Evolutionary conservation across 1,140 invertebrate species (phyloP), one percentile per base, ranked within the genome.

Genomic region (Meloidogyne hapla): DNA sequence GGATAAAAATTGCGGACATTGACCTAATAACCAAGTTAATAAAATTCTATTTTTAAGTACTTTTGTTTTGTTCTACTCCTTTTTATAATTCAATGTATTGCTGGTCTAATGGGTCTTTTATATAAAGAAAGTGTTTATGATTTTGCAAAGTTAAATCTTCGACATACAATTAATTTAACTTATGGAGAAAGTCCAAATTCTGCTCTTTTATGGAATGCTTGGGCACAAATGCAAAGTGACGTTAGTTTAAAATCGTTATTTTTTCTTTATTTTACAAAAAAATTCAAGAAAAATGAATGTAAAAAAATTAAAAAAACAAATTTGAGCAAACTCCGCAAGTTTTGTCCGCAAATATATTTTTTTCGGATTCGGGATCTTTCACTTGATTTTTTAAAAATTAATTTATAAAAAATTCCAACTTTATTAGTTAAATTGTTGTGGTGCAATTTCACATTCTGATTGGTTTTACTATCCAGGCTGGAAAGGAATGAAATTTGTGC

Each of bases 371-470:
- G n/a, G n/a, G n/a, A n/a, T n/a, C n/a, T n/a, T n/a, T n/a, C n/a
- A n/a, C n/a, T n/a, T n/a, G n/a, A n/a, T n/a, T n/a, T n/a, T n/a
- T 21, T 6, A 68, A 28, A 67, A 64, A n/a, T 79, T 82, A 26
- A 78, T 74, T 48, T 18, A 8, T 33, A 33, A 33, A 5, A 8
- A 33, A 25, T 45, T 79, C 66, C 26, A 25, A 45, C 2, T 28
- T 69, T 83, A 85, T 82, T 68, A 85, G 83, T 64, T 85, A 9
- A 62, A 85, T 45, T 85, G 83, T 67, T 85, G 83, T 61, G 83
- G 83, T 13, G 84, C 85, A 10, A 76, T 83, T 42, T 81, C 69
- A 48, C 83, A 75, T 25, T 38, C 61, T 33, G 83, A 85, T 67
- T 85, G 83, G 83, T 85, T 75, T 70, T 69, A 73, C 33, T 80